These are phyloP conservation scores for Thamnophis elegans DNA, from an alignment of 2,797 vertebrate genomes.

Conservation along the genomic window DNA sequence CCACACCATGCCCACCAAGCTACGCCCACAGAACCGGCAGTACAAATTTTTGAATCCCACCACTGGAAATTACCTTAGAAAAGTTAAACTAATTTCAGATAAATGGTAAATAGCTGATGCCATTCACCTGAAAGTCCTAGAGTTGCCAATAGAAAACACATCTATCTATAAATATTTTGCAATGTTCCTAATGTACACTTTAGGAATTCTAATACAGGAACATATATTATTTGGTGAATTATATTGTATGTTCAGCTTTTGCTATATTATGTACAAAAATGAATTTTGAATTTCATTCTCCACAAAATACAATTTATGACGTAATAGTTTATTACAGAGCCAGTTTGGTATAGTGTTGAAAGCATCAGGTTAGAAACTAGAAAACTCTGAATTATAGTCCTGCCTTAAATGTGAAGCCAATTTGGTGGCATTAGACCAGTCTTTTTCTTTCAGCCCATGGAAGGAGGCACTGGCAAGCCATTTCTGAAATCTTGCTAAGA, in stretches of 20 bases:
- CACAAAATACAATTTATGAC: background rate
- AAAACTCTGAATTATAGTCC: background rate
- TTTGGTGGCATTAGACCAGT: background rate
- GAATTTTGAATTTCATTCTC: background rate
- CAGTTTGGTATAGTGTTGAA: background rate
- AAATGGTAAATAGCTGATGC: background rate
- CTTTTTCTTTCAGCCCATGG: background rate
- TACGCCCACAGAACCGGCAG: too few relatives aligned
- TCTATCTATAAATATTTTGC: background rate
- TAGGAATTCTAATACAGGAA: background rate
- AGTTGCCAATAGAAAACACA: conserved; percentile 2
- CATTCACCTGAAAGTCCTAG: conserved; percentile 41
- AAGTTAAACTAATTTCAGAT: conserved; percentile 44
- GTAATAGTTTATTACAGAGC: background rate
- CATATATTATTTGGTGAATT: background rate
- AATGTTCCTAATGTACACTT: background rate
- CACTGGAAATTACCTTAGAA: conserved; percentile 32
- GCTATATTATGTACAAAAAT: background rate
- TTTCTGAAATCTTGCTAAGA: background rate
- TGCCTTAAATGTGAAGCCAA: background rate
- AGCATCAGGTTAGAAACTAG: background rate
- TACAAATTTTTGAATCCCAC: too few relatives aligned
- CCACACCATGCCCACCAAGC: too few relatives aligned
- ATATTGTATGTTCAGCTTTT: background rate
- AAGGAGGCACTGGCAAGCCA: background rate